Evolutionary conservation across 1,140 invertebrate species (phyloP).

Genomic region (Drosophila pruinosa): DNA sequence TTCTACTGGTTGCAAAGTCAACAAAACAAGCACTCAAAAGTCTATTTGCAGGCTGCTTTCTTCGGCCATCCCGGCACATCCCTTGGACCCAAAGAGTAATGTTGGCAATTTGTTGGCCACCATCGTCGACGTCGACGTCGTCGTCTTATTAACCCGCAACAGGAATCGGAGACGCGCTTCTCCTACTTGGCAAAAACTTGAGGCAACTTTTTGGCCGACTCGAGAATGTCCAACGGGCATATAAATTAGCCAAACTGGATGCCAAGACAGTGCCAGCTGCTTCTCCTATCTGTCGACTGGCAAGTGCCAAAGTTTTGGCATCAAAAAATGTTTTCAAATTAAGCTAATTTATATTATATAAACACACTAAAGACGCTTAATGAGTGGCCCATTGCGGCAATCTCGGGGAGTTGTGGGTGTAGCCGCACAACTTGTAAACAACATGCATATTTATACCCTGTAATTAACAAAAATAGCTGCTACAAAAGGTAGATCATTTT

Average conservation of each 20-base stretch:
- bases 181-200: conserved; percentile 58
- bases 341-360: conserved; percentile 80
- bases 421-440: conserved; percentile 31
- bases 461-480: neutral
- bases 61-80: neutral
- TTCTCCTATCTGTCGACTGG: conserved; percentile 23
- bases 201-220: conserved; percentile 73
- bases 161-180: conserved; percentile 46
- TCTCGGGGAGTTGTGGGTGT: neutral
- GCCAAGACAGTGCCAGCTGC: conserved; percentile 46
- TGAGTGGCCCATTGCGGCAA: conserved; percentile 43
- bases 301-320: conserved; percentile 74
- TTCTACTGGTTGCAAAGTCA: conserved; percentile 42
- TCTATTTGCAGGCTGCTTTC: conserved; percentile 63
- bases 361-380: conserved; percentile 74
- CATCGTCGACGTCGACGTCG: conserved; percentile 7
- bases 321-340: conserved; percentile 81
- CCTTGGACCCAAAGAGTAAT: conserved; percentile 56
- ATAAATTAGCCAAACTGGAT: conserved; percentile 69
- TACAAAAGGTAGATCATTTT: neutral
- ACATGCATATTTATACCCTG: conserved; percentile 28
- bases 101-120: conserved; percentile 74
- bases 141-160: conserved; percentile 77
- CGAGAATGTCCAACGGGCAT: conserved; percentile 78
- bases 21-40: conserved; percentile 69